Conservation (phyloP, 2,797 vertebrate genomes). For the Sebastes minor region DNA sequence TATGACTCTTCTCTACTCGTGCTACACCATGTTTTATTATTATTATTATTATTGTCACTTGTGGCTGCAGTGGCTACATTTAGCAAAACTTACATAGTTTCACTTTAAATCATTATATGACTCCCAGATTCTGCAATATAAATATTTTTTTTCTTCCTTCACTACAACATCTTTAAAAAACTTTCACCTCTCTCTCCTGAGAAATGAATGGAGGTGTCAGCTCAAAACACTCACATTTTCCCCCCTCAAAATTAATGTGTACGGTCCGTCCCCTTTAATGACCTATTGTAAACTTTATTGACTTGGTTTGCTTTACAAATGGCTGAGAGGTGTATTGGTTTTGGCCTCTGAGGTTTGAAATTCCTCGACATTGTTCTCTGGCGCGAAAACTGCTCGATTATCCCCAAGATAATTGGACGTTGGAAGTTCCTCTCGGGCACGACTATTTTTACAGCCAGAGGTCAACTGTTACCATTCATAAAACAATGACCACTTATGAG, state of each 20-base stretch:
- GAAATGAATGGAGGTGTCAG: neutral
- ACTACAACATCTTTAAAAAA: neutral
- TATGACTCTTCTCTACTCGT: neutral
- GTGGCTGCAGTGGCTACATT: neutral
- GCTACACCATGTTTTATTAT: neutral
- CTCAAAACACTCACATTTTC: slow-evolving; percentile 9
- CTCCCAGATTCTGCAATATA: neutral
- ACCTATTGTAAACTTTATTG: slow-evolving; percentile 59
- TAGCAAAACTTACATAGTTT: neutral
- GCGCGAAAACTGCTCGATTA: slow-evolving; percentile 29
- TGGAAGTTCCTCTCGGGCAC: slow-evolving; percentile 12
- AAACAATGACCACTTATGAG: slow-evolving; percentile 29
- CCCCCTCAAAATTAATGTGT: slow-evolving; percentile 15
- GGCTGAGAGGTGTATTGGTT: slow-evolving; percentile 51
- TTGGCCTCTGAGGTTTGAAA: slow-evolving; percentile 54
- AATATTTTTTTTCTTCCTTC: neutral
- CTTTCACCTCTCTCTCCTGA: neutral
- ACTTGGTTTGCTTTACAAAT: slow-evolving; percentile 49
- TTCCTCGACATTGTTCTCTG: slow-evolving; percentile 49
- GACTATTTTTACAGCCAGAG: slow-evolving; percentile 40
- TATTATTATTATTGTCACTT: neutral
- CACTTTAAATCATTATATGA: neutral
- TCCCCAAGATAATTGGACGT: slow-evolving; percentile 36
- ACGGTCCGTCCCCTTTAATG: slow-evolving; percentile 36
- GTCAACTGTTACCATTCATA: slow-evolving; percentile 29